Evolutionary conservation across 1,140 invertebrate species (phyloP).

Genomic region (Pomacea maculata): DNA sequence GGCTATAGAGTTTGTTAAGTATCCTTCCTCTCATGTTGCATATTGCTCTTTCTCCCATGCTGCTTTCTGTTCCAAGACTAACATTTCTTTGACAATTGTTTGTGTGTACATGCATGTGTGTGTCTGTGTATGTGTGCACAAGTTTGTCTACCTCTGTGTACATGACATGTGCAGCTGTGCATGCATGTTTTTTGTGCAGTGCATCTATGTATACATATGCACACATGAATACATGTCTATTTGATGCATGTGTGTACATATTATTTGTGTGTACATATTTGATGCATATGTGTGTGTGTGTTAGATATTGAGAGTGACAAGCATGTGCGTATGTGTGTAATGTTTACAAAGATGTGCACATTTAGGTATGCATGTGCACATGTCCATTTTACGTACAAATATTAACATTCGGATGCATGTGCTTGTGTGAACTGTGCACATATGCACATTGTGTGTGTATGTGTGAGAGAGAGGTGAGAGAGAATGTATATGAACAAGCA

Average conservation of each 20-base stretch:
- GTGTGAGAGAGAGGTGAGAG: background rate
- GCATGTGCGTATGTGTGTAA: background rate
- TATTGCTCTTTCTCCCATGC: background rate
- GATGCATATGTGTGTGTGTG: conserved; percentile 4
- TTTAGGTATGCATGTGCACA: background rate
- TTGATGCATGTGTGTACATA: background rate
- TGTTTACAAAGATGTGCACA: background rate
- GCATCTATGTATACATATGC: background rate
- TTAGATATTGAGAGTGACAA: background rate
- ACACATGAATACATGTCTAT: background rate
- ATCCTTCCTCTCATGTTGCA: conserved; percentile 55
- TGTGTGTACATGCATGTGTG: conserved; percentile 11
- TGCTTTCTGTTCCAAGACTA: background rate
- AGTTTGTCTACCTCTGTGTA: conserved; percentile 9
- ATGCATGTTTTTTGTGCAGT: background rate
- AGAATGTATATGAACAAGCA: too few species aligned
- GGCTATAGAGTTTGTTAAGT: conserved; percentile 99
- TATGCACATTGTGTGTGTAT: background rate
- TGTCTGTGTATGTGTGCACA: conserved; percentile 5
- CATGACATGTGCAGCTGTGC: background rate
- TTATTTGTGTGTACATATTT: background rate
- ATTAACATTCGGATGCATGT: background rate
- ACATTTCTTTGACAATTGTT: background rate
- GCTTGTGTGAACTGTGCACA: background rate
- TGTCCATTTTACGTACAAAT: background rate